Evolutionary conservation across 2,888 invertebrate genomes (phyloP).

Genomic region (Deilephila porcellus): DNA sequence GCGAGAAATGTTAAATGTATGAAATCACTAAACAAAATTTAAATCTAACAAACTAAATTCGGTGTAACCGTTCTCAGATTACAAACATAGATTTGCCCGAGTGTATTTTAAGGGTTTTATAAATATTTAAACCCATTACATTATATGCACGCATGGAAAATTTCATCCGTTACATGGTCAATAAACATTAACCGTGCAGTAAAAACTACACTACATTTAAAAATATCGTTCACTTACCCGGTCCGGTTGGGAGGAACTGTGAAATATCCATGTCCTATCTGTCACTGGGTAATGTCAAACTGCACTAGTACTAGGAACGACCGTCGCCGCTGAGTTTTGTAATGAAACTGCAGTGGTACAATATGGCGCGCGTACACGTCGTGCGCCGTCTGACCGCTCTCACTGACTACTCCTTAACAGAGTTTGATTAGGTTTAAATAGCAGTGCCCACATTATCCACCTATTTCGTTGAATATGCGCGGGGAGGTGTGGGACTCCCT

Average conservation of each 20-base stretch:
- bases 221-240: conserved; percentile 46
- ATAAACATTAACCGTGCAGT: conserved; percentile 31
- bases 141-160: conserved; percentile 25
- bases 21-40: neutral
- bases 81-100: conserved; percentile 20
- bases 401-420: conserved; percentile 85
- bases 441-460: conserved; percentile 84
- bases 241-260: conserved; percentile 41
- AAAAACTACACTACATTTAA: conserved; percentile 22
- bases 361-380: conserved; percentile 57
- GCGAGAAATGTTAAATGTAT: neutral
- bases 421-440: conserved; percentile 88
- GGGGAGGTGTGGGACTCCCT: conserved; percentile 67
- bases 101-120: conserved; percentile 21
- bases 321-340: conserved; percentile 65
- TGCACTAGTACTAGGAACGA: conserved; percentile 62
- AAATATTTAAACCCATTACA: conserved; percentile 20
- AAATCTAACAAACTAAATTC: conserved; percentile 1
- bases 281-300: conserved; percentile 74
- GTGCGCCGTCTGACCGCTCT: conserved; percentile 73
- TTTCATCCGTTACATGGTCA: conserved; percentile 29
- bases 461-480: conserved; percentile 82
- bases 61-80: neutral
- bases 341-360: conserved; percentile 64
- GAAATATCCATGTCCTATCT: conserved; percentile 69